Base-by-base conservation (phyloP, 2,888 invertebrate species). In the Strigamia crassipes region DNA sequence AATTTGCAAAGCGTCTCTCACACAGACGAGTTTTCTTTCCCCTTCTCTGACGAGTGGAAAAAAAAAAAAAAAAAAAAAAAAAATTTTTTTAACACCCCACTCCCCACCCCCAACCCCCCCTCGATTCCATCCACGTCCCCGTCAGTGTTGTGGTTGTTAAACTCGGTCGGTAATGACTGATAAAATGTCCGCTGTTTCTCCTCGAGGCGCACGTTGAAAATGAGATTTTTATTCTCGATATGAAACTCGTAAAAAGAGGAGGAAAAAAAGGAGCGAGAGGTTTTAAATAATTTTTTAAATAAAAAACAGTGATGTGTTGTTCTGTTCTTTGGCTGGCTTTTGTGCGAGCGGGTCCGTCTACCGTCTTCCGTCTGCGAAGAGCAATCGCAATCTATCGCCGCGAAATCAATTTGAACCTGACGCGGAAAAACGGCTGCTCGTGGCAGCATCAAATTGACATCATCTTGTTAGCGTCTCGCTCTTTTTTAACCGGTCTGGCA, bases 171-270 rank as follows among this genome's bases (percentile, higher is more conserved):
- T 51, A 51, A 51, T 51, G 51, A 51, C 51, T 51, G 51, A 51
- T 51, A 51, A 51, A 51, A 51, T 51, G 51, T 51, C 51, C 51
- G 51, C 51, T 51, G 15, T 51, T 51, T 13, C n/a, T n/a, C 15
- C 51, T 51, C 15, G 15, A 51, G 51, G 51, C 51, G 10, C 13
- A 51, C 15, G n/a, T n/a, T 51, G 15, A n/a, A 51, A n/a, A 51
- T 51, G 51, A 51, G 51, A 51, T 51, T 51, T 51, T 51, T 51
- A 51, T 51, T 51, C 51, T 51, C 51, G 51, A 51, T 51, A 51
- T 51, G 51, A 51, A 51, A 51, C 51, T 51, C 51, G 51, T 51
- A 51, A 51, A 51, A 51, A n/a, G 51, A 51, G 15, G 51, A n/a
- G 51, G 51, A 34, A 6, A 34, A 34, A 34, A 34, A 34, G 34